Evolutionary conservation across 2,113 vertebrate genomes (phyloP), one percentile per base, ranked within the genome.

Genomic region (Arenaria interpres): DNA sequence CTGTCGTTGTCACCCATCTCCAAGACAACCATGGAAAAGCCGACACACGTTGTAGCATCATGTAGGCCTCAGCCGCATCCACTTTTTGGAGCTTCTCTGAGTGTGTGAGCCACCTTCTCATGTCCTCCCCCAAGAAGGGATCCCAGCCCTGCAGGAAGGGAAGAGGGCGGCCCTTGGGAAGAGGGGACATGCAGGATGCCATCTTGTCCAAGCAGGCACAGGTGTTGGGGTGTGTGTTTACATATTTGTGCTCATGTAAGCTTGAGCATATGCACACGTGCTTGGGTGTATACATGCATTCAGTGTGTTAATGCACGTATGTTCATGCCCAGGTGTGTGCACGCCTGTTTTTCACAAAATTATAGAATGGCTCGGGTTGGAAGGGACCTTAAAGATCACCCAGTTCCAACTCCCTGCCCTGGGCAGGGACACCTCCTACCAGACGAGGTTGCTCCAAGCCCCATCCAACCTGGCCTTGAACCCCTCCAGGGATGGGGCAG

Each of bases 11-110:
- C n/a, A 2, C 22, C 25, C 32, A 22, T 10, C 66, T 53, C 25
- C 1, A 13, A 91, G 39, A 68, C 19, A 32, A 4, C 39, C 3
- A 6, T 2, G 25, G 76, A 32, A 59, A 63, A 88, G 51, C 41
- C 3, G 0, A 8, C 1, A 1, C 0, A 6, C 6, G 27, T 27
- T 45, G 63, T 15, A 78, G 48, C 82, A 57, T 3, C 4, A 1
- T 7, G 23, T 14, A 64, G 37, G 43, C 20, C 66, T 89, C 4
- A 1, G 22, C 14, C 3, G 1, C 32, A 17, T 37, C 46, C 3
- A 9, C 5, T 24, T 64, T 48, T 69, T 20, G 53, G 22, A 12
- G 7, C 5, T 68, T 63, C 18, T 57, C 23, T 39, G 56, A 32
- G 23, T 5, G 14, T 4, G 10, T 41, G 54, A 62, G 30, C 43